Evolutionary conservation across 1,140 invertebrate genomes (phyloP), one percentile per base, ranked within the genome.

Genomic region (Orussus abietinus): DNA sequence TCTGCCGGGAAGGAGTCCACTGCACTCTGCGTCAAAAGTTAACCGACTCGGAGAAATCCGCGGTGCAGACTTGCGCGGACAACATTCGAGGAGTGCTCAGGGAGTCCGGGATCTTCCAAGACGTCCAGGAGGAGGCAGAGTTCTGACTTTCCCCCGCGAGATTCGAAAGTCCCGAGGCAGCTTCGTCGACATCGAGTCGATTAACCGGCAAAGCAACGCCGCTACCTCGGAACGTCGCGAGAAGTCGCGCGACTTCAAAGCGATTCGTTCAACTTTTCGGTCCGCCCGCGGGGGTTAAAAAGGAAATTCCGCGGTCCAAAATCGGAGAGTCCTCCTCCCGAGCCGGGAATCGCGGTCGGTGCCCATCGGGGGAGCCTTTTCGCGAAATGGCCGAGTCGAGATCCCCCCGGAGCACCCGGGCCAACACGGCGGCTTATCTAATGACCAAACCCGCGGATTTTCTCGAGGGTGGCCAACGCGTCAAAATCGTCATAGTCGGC

Each of bases 1-100:
- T 83, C 25, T 79, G 78, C 32, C 67, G 70, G 11, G 72, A 74
- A 40, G 80, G 81, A 36, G 69, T 83, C 34, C 72, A 72, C 45
- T 68, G 77, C 48, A 69, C 77, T 31, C 64, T 82, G 29, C 72
- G 76, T 44, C 75, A 80, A 58, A 73, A 72, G 18, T 63, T 83
- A 34, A 76, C 55, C 25, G 68, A 76, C 15, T 53, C 62, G 5
- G 81, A 83, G 57, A 66, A 69, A 43, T 49, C 60, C 6, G 62
- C 74, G 43, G 55, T 82, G 17, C 68, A 78, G 40, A 64, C 63
- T 31, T 75, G 72, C 29, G 75, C 75, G 13, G 60, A 74, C 43
- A 69, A 48, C 25, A 63, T 79, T 45, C 57, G 64, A 43, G 55
- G 62, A 25, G 57, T 71, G 12, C 62, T 64, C 14, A 51, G 59